Evolutionary conservation across 2,888 invertebrate genomes (phyloP).

Genomic region (Lysandra coridon): DNA sequence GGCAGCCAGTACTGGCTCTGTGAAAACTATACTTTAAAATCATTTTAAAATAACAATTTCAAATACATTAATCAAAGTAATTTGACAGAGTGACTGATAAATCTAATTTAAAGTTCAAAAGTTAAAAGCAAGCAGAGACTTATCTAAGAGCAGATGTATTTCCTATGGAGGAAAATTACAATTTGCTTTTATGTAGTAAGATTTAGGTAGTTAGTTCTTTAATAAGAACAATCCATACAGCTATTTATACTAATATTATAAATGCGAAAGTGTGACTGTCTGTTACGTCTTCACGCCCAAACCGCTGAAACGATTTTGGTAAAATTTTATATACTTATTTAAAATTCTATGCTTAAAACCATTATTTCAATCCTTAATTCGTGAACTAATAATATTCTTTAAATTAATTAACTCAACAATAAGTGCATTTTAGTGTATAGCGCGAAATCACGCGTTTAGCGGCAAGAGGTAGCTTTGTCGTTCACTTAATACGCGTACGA

Average conservation of each 20-base stretch:
- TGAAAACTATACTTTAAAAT: no score
- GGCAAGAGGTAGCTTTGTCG: constrained; percentile 63
- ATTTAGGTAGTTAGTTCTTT: background rate
- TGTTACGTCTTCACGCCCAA: no score
- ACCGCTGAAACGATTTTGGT: no score
- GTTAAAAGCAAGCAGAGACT: constrained; percentile 10
- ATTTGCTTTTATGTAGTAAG: background rate
- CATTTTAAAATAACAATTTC: background rate
- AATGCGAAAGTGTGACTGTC: no score
- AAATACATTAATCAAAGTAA: background rate
- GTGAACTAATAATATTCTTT: background rate
- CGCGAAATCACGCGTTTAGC: constrained; percentile 65
- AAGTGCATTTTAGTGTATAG: constrained; percentile 43
- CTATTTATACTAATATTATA: no score
- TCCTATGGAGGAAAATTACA: constrained; percentile 1
- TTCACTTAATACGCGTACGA: constrained; percentile 66
- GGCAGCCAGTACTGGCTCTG: no score
- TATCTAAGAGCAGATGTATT: constrained; percentile 11
- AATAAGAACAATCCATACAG: no score
- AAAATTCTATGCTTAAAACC: no score
- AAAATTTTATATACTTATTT: no score
- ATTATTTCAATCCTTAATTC: no score
- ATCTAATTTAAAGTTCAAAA: constrained; percentile 21
- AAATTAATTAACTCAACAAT: background rate
- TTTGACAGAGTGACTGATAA: constrained; percentile 10